A percentile compares a stretch with the other conserved stretches of the same genome.
Conservation (phyloP, 2,797 vertebrate genomes). For the Tapirus indicus region DNA sequence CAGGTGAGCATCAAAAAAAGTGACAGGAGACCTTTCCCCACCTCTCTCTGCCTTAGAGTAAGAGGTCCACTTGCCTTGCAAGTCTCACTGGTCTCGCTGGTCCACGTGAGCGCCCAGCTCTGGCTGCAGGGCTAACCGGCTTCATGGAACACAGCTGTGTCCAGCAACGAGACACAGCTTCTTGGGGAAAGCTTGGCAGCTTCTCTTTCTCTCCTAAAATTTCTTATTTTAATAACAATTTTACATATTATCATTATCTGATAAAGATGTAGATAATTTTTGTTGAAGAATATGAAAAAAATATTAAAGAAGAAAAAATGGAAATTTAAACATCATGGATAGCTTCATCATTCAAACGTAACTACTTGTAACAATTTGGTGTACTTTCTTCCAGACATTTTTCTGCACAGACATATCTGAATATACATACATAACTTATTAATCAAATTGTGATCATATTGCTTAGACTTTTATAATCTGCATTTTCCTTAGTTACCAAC, state of each 20-base stretch:
- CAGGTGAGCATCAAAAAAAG: background rate
- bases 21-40: background rate
- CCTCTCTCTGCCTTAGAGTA: background rate
- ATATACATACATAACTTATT: background rate
- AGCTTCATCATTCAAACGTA: background rate
- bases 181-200: background rate
- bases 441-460: background rate
- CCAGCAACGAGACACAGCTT: background rate
- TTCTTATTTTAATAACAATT: background rate
- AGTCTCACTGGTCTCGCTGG: accelerated
- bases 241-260: background rate
- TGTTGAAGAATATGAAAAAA: background rate
- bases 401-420: background rate
- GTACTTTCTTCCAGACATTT: background rate
- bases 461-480: background rate
- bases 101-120: accelerated
- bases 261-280: background rate
- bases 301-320: background rate
- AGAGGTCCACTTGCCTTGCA: background rate
- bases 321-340: background rate
- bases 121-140: too few species aligned
- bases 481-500: background rate
- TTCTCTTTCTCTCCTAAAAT: background rate
- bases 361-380: background rate
- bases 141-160: background rate